Conservation (phyloP, 2,888 invertebrate genomes). For the Anodontia alba region DNA sequence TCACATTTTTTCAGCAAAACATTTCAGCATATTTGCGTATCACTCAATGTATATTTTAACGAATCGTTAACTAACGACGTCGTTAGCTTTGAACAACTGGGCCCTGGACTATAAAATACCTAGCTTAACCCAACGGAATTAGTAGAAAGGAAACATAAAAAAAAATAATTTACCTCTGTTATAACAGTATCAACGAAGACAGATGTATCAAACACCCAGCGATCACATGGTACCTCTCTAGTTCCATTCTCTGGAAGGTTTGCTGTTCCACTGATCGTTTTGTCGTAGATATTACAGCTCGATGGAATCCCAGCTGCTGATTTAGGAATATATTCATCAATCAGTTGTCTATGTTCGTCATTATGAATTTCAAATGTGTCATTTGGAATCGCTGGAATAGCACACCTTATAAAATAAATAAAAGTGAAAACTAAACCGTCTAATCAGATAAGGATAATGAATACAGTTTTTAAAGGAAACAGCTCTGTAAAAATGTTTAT, state of each 20-base stretch:
- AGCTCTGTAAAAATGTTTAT: too few species aligned
- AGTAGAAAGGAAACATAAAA: too few species aligned
- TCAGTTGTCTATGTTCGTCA: slow-evolving; percentile 16
- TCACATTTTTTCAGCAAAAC: too few species aligned
- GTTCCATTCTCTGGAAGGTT: neutral
- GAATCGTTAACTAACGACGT: too few species aligned
- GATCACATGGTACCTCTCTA: slow-evolving; percentile 18
- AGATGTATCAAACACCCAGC: slow-evolving; percentile 51
- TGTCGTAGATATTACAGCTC: slow-evolving; percentile 8
- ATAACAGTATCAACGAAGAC: slow-evolving; percentile 39
- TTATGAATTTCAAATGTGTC: slow-evolving; percentile 34
- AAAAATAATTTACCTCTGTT: slow-evolving; percentile 49
- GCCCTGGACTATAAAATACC: too few species aligned
- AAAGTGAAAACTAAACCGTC: too few species aligned
- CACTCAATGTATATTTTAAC: too few species aligned
- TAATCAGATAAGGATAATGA: too few species aligned
- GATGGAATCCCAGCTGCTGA: neutral
- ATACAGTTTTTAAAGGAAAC: too few species aligned
- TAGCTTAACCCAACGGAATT: too few species aligned
- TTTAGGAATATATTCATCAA: slow-evolving; percentile 28
- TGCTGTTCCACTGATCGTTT: neutral
- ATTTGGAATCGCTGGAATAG: slow-evolving; percentile 20
- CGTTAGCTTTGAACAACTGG: too few species aligned
- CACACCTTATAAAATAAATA: slow-evolving; percentile 18
- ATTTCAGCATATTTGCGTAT: too few species aligned